Evolutionary conservation across 2,888 invertebrate genomes (phyloP).

Genomic region (Hedya salicella): DNA sequence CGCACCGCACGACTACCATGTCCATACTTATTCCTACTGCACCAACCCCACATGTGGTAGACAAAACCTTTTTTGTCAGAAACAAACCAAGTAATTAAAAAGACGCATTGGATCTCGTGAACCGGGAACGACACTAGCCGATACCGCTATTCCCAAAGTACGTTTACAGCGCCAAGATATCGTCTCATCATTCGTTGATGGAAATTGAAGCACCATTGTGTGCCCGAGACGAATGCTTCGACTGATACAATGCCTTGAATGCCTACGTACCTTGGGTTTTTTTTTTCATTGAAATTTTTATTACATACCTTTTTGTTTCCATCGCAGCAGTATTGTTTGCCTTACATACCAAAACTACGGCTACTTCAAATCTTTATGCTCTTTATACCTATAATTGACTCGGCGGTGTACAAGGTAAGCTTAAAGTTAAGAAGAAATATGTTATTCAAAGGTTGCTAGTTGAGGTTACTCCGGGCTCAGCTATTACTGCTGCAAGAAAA

Average conservation of each 20-base stretch:
- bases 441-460: constrained; percentile 27
- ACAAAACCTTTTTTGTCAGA: constrained; percentile 7
- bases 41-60: constrained; percentile 12
- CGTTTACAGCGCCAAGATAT: constrained; percentile 42
- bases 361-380: constrained; percentile 23
- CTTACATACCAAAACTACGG: constrained; percentile 25
- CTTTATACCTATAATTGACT: not conserved
- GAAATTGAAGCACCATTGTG: constrained; percentile 64
- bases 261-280: constrained; percentile 44
- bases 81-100: constrained; percentile 25
- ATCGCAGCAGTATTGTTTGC: constrained; percentile 36
- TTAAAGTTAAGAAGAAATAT: not conserved
- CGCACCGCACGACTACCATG: constrained; percentile 20
- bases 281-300: constrained; percentile 36
- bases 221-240: constrained; percentile 53
- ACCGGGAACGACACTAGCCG: constrained; percentile 15
- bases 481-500: constrained; percentile 49
- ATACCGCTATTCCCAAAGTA: constrained; percentile 45
- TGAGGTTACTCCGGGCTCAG: constrained; percentile 22
- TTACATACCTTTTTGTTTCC: constrained; percentile 30
- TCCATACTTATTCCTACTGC: constrained; percentile 9
- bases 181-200: constrained; percentile 58
- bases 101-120: constrained; percentile 11
- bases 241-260: constrained; percentile 53
- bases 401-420: not conserved